Percentiles rank a stretch among this genome's conserved stretches.
phyloP scores from a whole-genome alignment of 1,140 invertebrate genomes.

The Hydropsyche tenuis region DNA sequence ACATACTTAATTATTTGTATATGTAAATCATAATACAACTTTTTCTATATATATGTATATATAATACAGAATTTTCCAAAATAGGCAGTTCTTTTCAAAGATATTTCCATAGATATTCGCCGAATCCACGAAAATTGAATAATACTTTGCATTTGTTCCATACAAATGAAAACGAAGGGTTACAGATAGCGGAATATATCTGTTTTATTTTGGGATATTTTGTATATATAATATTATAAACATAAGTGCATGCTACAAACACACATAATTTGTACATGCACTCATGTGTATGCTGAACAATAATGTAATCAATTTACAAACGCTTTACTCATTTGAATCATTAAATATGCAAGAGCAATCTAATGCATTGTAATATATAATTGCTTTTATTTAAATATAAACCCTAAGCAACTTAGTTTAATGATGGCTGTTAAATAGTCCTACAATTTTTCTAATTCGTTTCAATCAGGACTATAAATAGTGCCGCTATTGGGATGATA shows the following conservation, averaged over 20 bases:
- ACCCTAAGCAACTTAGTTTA: constrained; percentile 25
- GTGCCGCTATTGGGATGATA: constrained; percentile 33
- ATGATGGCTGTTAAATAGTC: constrained; percentile 37
- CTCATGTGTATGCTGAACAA: constrained; percentile 21
- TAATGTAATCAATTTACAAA: constrained; percentile 26
- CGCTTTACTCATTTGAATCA: constrained; percentile 41
- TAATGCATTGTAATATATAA: constrained; percentile 31
- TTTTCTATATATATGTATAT: neutral
- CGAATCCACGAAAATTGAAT: no score
- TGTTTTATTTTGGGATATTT: neutral
- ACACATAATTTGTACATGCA: constrained; percentile 6
- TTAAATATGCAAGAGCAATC: constrained; percentile 29
- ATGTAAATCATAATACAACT: constrained; percentile 30
- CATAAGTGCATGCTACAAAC: neutral
- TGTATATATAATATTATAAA: constrained; percentile 8
- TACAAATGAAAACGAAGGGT: no score
- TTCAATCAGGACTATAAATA: constrained; percentile 36
- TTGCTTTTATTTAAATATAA: constrained; percentile 25
- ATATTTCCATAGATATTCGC: no score
- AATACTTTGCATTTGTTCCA: no score
- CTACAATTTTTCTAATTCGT: constrained; percentile 35
- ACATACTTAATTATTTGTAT: constrained; percentile 38
- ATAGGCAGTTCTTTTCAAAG: no score
- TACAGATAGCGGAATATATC: no score
- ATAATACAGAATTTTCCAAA: neutral